Percentiles rank a stretch among this genome's conserved stretches.
These are phyloP conservation scores for Hyles euphorbiae DNA, from an alignment of 1,140 invertebrate genomes.

Conservation along the genomic window DNA sequence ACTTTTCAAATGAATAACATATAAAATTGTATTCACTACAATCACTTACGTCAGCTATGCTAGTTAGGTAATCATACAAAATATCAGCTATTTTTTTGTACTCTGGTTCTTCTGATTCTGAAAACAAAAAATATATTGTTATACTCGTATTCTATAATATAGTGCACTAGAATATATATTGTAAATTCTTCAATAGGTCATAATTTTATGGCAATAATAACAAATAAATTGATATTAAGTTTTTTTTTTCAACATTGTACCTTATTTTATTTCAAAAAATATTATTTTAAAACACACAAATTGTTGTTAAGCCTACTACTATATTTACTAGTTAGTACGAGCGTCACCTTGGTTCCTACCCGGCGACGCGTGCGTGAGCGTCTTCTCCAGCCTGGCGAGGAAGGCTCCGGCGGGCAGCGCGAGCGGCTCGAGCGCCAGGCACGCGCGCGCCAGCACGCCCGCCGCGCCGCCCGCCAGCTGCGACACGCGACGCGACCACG, in stretches of 20 bases:
- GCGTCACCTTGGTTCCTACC: not conserved
- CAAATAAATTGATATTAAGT: too few relatives aligned
- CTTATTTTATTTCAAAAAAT: too few relatives aligned
- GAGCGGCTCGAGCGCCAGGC: conserved; percentile 75
- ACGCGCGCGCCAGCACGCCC: conserved; percentile 72
- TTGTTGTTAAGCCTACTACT: too few relatives aligned
- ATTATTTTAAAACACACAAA: too few relatives aligned
- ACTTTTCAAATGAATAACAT: too few relatives aligned
- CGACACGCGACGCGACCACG: conserved; percentile 51
- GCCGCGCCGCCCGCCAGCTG: conserved; percentile 41
- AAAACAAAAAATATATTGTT: conserved; percentile 18
- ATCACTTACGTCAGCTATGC: conserved; percentile 54
- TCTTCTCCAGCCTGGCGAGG: conserved; percentile 74
- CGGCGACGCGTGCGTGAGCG: conserved; percentile 20
- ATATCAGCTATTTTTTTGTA: conserved; percentile 60
- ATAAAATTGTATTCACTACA: too few relatives aligned
- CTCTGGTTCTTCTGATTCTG: conserved; percentile 61
- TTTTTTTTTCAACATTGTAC: too few relatives aligned
- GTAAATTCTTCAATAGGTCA: too few relatives aligned
- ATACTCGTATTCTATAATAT: too few relatives aligned
- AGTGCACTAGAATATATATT: too few relatives aligned
- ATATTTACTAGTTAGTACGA: too few relatives aligned
- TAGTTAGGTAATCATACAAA: conserved; percentile 52
- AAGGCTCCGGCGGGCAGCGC: conserved; percentile 78
- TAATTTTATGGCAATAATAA: too few relatives aligned